These are phyloP conservation scores for Hafferia zeledoni DNA, from an alignment of 2,797 vertebrate species.

Conservation along the genomic window DNA sequence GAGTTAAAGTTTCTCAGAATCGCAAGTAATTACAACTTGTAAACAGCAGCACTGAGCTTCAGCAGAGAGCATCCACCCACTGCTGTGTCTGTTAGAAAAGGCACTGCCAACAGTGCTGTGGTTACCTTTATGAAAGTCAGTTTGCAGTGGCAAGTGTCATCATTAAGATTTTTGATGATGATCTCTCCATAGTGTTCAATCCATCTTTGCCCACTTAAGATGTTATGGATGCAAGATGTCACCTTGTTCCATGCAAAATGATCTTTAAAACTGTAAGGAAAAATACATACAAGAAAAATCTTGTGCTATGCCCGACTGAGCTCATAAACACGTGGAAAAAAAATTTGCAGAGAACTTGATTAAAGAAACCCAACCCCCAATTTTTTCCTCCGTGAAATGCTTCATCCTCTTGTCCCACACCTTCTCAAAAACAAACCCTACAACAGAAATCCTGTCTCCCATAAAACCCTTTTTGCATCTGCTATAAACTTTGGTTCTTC, in stretches of 20 bases:
- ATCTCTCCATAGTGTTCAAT: constrained; percentile 99
- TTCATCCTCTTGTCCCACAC: background rate
- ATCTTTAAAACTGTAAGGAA: constrained; percentile 85
- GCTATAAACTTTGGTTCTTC: background rate
- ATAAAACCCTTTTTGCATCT: background rate
- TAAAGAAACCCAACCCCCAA: background rate
- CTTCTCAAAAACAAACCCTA: background rate
- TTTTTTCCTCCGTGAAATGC: background rate
- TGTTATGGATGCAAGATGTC: constrained; percentile 98
- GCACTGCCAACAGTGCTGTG: background rate
- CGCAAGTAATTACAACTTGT: background rate
- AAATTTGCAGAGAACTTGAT: background rate
- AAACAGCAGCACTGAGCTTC: background rate
- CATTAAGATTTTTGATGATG: constrained; percentile 88
- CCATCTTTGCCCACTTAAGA: constrained; percentile 96
- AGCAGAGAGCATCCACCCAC: background rate
- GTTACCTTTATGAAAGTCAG: constrained; percentile 94
- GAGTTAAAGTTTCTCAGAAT: background rate
- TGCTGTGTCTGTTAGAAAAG: background rate
- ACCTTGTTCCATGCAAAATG: constrained; percentile 99
- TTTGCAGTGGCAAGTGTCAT: constrained; percentile 91
- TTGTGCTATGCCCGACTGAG: background rate
- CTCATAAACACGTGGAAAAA: background rate
- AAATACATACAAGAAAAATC: background rate
- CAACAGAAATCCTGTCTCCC: background rate